These are phyloP conservation scores for Bombus ignitus DNA, from an alignment of 1,140 invertebrate genomes.

Conservation along the genomic window DNA sequence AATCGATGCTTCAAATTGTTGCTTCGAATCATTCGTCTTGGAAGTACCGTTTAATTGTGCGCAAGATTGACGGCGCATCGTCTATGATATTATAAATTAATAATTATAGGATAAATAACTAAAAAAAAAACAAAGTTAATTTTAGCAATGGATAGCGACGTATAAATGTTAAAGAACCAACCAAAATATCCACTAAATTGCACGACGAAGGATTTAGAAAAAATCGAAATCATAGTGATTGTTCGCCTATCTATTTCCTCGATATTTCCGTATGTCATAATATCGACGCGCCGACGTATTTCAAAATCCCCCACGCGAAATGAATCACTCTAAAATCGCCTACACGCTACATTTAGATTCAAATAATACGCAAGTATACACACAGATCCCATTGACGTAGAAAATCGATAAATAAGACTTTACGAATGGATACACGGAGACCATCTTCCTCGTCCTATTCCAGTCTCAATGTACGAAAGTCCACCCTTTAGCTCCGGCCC, in stretches of 20 bases:
- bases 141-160: too few species aligned
- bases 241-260: neutral
- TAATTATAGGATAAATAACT: too few species aligned
- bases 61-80: too few species aligned
- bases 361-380: neutral
- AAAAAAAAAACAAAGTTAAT: too few species aligned
- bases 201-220: neutral
- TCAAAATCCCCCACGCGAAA: neutral
- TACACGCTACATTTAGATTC: slow-evolving; percentile 10
- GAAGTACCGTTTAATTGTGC: neutral
- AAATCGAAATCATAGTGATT: neutral
- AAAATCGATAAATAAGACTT: slow-evolving; percentile 57
- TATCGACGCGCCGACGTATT: neutral
- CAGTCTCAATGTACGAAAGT: slow-evolving; percentile 27
- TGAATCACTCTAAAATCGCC: slow-evolving; percentile 6
- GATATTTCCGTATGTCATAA: neutral
- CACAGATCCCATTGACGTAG: slow-evolving; percentile 39
- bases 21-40: neutral
- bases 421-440: slow-evolving; percentile 29
- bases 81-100: too few species aligned
- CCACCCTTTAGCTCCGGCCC: slow-evolving; percentile 37
- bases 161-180: neutral
- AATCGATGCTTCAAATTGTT: neutral
- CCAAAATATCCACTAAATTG: neutral
- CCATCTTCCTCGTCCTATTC: slow-evolving; percentile 15